Conservation (phyloP, 2,888 invertebrate genomes). For the Hololepta plana region DNA sequence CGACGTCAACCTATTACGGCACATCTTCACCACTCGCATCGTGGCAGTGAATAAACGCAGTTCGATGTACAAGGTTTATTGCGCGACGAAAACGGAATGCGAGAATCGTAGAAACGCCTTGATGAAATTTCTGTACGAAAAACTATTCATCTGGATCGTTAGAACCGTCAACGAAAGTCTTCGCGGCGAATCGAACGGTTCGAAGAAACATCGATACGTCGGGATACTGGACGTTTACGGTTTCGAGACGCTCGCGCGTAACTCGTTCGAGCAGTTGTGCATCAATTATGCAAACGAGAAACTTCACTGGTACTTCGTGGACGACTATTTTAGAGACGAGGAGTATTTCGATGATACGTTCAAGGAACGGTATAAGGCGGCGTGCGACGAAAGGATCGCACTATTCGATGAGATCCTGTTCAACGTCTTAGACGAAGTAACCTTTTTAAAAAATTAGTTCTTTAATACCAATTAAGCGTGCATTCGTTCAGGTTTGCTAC, state of each 20-base stretch:
- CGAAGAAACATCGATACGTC: too few species aligned
- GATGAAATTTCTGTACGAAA: slow-evolving; percentile 24
- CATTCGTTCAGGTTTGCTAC: background rate
- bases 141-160: slow-evolving; percentile 23
- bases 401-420: too few species aligned
- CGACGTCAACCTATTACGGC: slow-evolving; percentile 12
- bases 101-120: slow-evolving; percentile 22
- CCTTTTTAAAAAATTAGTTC: background rate
- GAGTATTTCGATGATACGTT: too few species aligned
- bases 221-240: slow-evolving; percentile 25
- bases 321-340: slow-evolving; percentile 19
- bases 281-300: slow-evolving; percentile 25
- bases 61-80: too few species aligned
- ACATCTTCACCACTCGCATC: too few species aligned
- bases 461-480: background rate
- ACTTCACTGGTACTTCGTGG: slow-evolving; percentile 21
- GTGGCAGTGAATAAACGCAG: too few species aligned
- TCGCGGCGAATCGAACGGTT: slow-evolving; percentile 10
- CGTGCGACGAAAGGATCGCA: too few species aligned
- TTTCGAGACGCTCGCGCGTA: slow-evolving; percentile 21
- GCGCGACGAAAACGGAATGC: too few species aligned
- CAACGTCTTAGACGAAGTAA: slow-evolving; percentile 22
- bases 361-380: too few species aligned
- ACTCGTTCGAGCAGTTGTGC: slow-evolving; percentile 19
- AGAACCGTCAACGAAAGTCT: slow-evolving; percentile 16